These are phyloP conservation scores for Polymixis lichenea DNA, from an alignment of 2,888 invertebrate genomes.

Conservation along the genomic window DNA sequence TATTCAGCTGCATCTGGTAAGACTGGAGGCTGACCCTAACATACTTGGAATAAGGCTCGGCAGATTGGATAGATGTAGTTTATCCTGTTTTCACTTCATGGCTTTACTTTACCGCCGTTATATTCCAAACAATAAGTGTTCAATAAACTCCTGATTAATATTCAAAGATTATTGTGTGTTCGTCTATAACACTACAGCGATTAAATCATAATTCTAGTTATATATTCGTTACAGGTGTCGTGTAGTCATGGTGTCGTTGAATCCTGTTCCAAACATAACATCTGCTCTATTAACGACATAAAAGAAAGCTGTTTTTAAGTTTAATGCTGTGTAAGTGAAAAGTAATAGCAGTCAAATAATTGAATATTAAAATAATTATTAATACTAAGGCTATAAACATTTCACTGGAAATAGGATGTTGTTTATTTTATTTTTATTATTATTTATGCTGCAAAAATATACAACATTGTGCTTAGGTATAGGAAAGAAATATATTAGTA, in stretches of 20 bases:
- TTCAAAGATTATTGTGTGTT: constrained; percentile 21
- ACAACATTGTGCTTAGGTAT: background rate
- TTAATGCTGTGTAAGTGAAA: background rate
- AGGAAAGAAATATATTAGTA: background rate
- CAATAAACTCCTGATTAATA: constrained; percentile 6
- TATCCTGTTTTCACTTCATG: background rate
- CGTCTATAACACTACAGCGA: constrained; percentile 7
- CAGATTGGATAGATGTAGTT: background rate
- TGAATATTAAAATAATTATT: constrained; percentile 9
- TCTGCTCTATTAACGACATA: constrained; percentile 39
- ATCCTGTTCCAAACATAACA: constrained; percentile 29
- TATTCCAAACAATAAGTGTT: background rate
- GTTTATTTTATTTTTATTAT: constrained; percentile 4
- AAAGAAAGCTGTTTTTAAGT: constrained; percentile 41
- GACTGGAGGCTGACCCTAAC: background rate
- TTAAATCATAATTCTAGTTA: constrained; percentile 50
- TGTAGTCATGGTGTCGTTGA: constrained; percentile 42
- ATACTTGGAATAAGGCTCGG: background rate
- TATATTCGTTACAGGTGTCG: constrained; percentile 49
- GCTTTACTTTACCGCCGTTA: background rate
- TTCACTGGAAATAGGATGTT: background rate
- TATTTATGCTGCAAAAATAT: background rate
- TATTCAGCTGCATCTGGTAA: background rate
- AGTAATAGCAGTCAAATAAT: background rate
- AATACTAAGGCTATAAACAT: background rate